Percentiles rank a stretch among this genome's conserved stretches.
phyloP scores from a whole-genome alignment of 2,888 invertebrate species.

The Eucera pruinosa region DNA sequence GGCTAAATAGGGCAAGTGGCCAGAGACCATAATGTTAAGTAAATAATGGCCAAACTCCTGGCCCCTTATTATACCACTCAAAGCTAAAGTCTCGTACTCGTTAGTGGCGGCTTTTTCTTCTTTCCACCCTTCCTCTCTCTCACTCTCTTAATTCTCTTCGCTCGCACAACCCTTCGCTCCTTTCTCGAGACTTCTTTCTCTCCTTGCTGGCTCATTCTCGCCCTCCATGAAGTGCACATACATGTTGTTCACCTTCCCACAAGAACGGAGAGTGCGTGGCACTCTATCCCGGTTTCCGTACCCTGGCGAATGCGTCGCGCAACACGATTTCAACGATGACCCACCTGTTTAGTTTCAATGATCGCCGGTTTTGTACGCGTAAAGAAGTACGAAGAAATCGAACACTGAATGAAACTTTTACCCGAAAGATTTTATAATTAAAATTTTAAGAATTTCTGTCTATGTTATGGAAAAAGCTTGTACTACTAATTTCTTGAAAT shows the following conservation, averaged over 20 bases:
- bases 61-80: slow-evolving; percentile 78
- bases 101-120: slow-evolving; percentile 72
- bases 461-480: too few species aligned
- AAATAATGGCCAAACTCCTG: slow-evolving; percentile 78
- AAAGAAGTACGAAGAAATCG: not conserved
- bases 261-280: slow-evolving; percentile 12
- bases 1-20: slow-evolving; percentile 71
- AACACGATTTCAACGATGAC: slow-evolving; percentile 8
- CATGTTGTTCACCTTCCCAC: slow-evolving; percentile 51
- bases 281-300: slow-evolving; percentile 6
- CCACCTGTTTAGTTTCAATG: slow-evolving; percentile 24
- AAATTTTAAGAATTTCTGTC: too few species aligned
- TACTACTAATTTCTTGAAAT: too few species aligned
- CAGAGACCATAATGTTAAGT: slow-evolving; percentile 75
- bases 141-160: slow-evolving; percentile 53
- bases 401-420: too few species aligned
- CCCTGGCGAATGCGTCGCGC: not conserved
- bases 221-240: slow-evolving; percentile 59
- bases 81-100: slow-evolving; percentile 75
- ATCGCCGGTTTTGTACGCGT: not conserved
- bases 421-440: too few species aligned
- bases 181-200: slow-evolving; percentile 56
- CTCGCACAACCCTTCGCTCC: slow-evolving; percentile 56
- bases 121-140: not conserved
- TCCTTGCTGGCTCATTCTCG: slow-evolving; percentile 64